phyloP scores from a whole-genome alignment of 2,888 invertebrate genomes.

The Sesia bembeciformis region DNA sequence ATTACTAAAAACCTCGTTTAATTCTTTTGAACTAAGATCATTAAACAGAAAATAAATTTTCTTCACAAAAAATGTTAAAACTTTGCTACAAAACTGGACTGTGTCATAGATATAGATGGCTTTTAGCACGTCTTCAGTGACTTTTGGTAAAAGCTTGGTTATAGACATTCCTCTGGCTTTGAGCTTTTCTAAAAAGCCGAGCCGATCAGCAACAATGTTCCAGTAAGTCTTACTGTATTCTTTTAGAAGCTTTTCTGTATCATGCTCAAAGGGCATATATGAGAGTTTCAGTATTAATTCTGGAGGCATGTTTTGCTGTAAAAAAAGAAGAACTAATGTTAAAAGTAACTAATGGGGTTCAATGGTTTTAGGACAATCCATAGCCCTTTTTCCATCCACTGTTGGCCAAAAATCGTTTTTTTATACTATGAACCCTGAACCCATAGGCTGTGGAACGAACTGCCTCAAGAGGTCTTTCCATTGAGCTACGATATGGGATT shows the following conservation, averaged over 20 bases:
- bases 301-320: slow-evolving; percentile 35
- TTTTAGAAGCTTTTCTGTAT: slow-evolving; percentile 25
- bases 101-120: slow-evolving; percentile 39
- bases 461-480: no score
- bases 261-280: slow-evolving; percentile 47
- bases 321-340: no score
- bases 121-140: slow-evolving; percentile 38
- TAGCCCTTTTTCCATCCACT: no score
- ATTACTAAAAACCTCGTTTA: slow-evolving; percentile 25
- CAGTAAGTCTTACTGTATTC: slow-evolving; percentile 57
- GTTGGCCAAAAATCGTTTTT: no score
- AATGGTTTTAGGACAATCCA: no score
- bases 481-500: no score
- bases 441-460: no score
- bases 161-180: slow-evolving; percentile 28
- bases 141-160: slow-evolving; percentile 38
- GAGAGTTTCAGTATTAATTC: slow-evolving; percentile 52
- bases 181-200: slow-evolving; percentile 42
- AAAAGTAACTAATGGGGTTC: no score
- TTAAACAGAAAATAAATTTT: slow-evolving; percentile 41
- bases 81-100: slow-evolving; percentile 32
- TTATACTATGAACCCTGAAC: no score
- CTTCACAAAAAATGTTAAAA: slow-evolving; percentile 40
- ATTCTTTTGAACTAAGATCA: slow-evolving; percentile 21
- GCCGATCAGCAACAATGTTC: slow-evolving; percentile 45